Percentiles rank a stretch among this genome's conserved stretches.
These are phyloP conservation scores for Anastrepha ludens DNA, from an alignment of 1,140 invertebrate species.

Conservation along the genomic window DNA sequence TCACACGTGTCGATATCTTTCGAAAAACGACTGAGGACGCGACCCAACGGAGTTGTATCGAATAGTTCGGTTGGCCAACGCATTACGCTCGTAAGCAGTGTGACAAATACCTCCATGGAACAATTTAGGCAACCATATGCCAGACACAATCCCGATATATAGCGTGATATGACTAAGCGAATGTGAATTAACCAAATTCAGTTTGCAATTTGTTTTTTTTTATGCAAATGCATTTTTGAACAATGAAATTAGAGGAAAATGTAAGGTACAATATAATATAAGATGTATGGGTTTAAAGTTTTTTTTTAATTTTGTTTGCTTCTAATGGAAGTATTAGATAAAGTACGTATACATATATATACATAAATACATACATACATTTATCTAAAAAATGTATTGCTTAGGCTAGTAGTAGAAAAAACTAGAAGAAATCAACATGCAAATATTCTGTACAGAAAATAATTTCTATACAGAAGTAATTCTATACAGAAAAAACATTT, in stretches of 20 bases:
- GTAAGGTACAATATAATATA: neutral
- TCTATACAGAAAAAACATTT: neutral
- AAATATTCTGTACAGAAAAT: neutral
- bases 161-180: conserved; percentile 72
- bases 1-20: conserved; percentile 85
- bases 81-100: conserved; percentile 79
- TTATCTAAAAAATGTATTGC: neutral
- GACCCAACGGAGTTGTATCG: conserved; percentile 85
- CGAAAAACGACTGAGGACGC: conserved; percentile 85
- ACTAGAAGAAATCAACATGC: conserved; percentile 19
- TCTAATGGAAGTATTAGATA: neutral
- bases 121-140: conserved; percentile 73
- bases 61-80: conserved; percentile 85
- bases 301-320: neutral
- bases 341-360: neutral
- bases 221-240: conserved; percentile 1
- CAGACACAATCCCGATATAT: conserved; percentile 71
- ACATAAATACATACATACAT: neutral
- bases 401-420: too few species aligned
- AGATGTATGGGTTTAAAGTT: neutral
- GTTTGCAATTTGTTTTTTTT: conserved; percentile 32
- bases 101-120: conserved; percentile 76
- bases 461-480: neutral
- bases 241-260: conserved; percentile 17
- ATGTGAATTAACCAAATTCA: conserved; percentile 47